Conservation (phyloP, 2,113 vertebrate species). For the Vireo altiloquus region DNA sequence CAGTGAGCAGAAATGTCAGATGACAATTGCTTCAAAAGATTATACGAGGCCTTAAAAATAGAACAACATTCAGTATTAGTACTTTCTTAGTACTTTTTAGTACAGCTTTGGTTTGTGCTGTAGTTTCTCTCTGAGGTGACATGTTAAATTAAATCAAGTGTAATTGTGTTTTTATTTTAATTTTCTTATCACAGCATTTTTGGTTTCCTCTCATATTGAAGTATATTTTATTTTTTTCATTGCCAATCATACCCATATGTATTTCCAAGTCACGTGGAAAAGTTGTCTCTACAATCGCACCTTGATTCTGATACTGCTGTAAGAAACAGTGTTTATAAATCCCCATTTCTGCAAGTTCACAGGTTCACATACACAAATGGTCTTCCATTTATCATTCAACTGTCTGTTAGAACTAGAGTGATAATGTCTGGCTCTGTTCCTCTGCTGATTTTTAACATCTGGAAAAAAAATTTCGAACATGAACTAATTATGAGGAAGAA, state of each 20-base stretch:
- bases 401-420: background rate
- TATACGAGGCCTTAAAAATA: background rate
- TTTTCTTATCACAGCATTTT: background rate
- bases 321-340: background rate
- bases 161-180: background rate
- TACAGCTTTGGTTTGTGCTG: background rate
- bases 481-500: background rate
- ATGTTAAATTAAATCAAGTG: background rate
- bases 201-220: background rate
- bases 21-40: background rate
- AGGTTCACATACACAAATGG: background rate
- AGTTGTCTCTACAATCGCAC: background rate
- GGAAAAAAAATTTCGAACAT: background rate
- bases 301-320: background rate
- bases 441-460: background rate
- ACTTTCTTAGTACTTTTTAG: background rate
- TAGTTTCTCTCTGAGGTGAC: background rate
- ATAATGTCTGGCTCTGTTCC: background rate
- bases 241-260: background rate
- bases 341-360: background rate
- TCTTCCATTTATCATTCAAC: background rate
- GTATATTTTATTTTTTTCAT: background rate
- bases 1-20: background rate
- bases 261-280: background rate
- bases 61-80: background rate